Evolutionary conservation across 2,113 vertebrate genomes (phyloP).

Genomic region (Eublepharis macularius): DNA sequence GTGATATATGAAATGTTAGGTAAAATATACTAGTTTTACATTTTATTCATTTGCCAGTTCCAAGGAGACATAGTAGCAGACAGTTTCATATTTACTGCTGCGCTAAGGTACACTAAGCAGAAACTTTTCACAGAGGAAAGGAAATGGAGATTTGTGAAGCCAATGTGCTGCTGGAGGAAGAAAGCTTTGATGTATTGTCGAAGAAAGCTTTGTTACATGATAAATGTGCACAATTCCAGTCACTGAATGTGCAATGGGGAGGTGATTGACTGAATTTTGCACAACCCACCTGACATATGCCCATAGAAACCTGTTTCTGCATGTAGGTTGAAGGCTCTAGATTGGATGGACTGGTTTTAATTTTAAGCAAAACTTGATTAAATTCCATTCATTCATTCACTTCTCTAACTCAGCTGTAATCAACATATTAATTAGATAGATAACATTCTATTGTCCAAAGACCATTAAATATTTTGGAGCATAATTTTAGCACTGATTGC

Average conservation of each 20-base stretch:
- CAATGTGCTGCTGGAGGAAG: neutral
- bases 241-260: neutral
- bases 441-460: constrained; percentile 45
- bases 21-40: neutral
- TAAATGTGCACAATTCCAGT: neutral
- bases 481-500: constrained; percentile 47
- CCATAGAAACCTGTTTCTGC: neutral
- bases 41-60: too few relatives aligned
- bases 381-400: neutral
- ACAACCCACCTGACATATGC: neutral
- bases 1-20: neutral
- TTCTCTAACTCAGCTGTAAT: neutral
- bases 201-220: neutral
- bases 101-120: neutral
- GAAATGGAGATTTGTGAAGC: neutral
- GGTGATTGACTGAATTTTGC: neutral
- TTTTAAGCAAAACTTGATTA: neutral
- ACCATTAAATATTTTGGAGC: constrained; percentile 56
- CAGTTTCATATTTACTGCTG: neutral
- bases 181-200: too few relatives aligned
- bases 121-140: neutral
- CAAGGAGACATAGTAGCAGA: too few relatives aligned
- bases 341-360: neutral
- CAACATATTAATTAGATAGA: neutral
- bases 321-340: neutral